Evolutionary conservation across 1,140 invertebrate genomes (phyloP).

Genomic region (Phymastichus coffea): DNA sequence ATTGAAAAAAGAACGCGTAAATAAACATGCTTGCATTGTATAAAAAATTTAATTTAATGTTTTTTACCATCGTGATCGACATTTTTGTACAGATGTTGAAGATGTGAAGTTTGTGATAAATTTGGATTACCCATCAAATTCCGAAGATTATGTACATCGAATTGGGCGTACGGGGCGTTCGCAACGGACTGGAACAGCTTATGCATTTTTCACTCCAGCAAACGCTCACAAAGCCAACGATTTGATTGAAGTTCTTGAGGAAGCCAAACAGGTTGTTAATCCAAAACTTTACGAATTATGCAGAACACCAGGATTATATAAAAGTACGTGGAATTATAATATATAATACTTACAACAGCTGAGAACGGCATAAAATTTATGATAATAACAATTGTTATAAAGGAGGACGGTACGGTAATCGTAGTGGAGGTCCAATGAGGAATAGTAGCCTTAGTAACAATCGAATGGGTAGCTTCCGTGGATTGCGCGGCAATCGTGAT

Average conservation of each 20-base stretch:
- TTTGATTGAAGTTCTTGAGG: conserved; percentile 67
- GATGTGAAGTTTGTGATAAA: conserved; percentile 93
- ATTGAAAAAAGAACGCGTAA: too few species aligned
- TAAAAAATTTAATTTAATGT: too few species aligned
- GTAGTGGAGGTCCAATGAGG: conserved; percentile 34
- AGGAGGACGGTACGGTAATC: conserved; percentile 34
- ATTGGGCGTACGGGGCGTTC: conserved; percentile 86
- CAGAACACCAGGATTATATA: conserved; percentile 50
- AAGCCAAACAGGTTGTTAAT: conserved; percentile 70
- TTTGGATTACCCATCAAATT: conserved; percentile 87
- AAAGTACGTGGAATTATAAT: conserved; percentile 37
- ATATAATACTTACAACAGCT: neutral
- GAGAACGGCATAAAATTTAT: neutral
- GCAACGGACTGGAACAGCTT: conserved; percentile 81
- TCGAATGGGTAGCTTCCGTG: conserved; percentile 36
- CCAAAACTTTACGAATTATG: conserved; percentile 57
- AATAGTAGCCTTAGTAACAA: conserved; percentile 36
- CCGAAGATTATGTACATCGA: conserved; percentile 89
- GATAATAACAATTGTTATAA: neutral
- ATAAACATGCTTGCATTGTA: too few species aligned
- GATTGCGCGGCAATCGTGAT: conserved; percentile 38
- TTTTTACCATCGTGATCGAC: conserved; percentile 34
- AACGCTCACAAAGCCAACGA: conserved; percentile 76
- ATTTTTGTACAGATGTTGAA: conserved; percentile 72
- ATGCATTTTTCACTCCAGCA: conserved; percentile 82